Percentiles rank a stretch among this genome's conserved stretches.
Evolutionary conservation across 2,888 invertebrate genomes (phyloP).

Genomic region (Drosophila nigritarsus): DNA sequence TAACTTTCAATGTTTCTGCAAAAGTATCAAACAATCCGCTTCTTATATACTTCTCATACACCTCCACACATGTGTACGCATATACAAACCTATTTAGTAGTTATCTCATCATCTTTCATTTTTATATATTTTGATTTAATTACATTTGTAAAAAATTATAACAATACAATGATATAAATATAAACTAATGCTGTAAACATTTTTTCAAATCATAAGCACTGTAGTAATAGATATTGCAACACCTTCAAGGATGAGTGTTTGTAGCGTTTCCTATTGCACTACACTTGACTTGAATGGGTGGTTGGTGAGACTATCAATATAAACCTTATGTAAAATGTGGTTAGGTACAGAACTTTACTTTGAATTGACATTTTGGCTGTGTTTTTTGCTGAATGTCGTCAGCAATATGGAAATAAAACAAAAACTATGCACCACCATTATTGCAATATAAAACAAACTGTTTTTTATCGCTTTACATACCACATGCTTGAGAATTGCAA

Average conservation of each 20-base stretch:
- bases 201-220: not conserved
- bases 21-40: not conserved
- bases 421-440: not conserved
- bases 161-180: not conserved
- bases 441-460: not conserved
- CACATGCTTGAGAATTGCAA: not conserved
- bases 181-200: not conserved
- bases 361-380: not conserved
- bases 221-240: not conserved
- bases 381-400: not conserved
- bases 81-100: not conserved
- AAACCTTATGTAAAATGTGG: not conserved
- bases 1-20: not conserved
- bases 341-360: not conserved
- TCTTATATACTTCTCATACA: too few relatives aligned
- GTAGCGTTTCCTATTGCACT: not conserved
- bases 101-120: not conserved
- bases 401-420: not conserved
- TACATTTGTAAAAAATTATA: not conserved
- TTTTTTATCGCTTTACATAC: not conserved
- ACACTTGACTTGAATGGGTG: not conserved
- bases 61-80: not conserved
- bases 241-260: not conserved
- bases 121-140: not conserved
- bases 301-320: not conserved